Base-by-base conservation (phyloP, 2,113 vertebrate genomes). In the Manacus vitellinus region DNA sequence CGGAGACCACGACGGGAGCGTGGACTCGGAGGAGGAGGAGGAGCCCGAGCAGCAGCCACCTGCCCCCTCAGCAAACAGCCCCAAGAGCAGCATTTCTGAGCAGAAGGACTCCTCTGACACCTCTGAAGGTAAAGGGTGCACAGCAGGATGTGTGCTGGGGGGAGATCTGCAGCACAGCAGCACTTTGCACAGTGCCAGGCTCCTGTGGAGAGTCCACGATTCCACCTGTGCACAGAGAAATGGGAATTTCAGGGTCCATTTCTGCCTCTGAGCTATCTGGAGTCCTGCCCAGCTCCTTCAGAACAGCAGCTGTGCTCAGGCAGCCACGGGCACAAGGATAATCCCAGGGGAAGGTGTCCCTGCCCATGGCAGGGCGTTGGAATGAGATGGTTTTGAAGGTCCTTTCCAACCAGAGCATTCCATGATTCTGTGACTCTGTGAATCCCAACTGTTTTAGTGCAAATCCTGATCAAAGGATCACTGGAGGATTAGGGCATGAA, bases 11-110 rank as follows among this genome's bases (percentile, higher is more conserved):
- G 98, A 98, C 0, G 96, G 97, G 62, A 98, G 98, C 30, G 87
- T 88, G 31, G 97, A 97, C 78, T 98, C 98, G 0, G 98, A 98
- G 14, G 97, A 97, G 8, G 98, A 98, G 44, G 97, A 98, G 54
- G 95, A 94, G 6, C 87, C 98, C 54, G 94, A 93, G 8, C 88
- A 37, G 91, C 88, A 63, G 6, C 10, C 96, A 24, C 78, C 67
- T 1, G 72, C 93, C 28, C 35, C 91, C 84, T 77, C 97, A 52
- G 90, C 62, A 8, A 65, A 88, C 93, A 56, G 71, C 96, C 70
- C n/a, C 92, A 95, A 92, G 96, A 96, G n/a, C 23, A 82, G 8
- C 25, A 1, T 19, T 10, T 15, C 87, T 1, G 97, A 95, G 74
- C 70, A 85, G 44, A 95, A 93, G 33, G 95, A 95, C 5, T 41